A percentile compares a stretch with the other conserved stretches of the same genome.
Evolutionary conservation across 2,888 invertebrate species (phyloP).

Genomic region (Scrobipalpa costella): DNA sequence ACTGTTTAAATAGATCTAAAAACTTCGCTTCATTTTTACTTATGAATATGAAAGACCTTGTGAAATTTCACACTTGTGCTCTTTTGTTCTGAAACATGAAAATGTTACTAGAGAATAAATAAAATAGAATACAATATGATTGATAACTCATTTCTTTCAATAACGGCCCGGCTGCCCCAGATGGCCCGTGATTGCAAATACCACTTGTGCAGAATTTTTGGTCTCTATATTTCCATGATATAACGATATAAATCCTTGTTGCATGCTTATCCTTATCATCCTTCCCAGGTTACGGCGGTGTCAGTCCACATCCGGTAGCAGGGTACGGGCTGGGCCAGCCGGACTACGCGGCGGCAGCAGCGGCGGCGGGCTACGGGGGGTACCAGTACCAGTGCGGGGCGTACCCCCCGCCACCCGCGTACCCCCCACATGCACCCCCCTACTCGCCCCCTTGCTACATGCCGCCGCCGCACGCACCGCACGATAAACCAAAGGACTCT

Average conservation of each 20-base stretch:
- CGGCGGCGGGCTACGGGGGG: constrained; percentile 83
- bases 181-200: no score
- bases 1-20: no score
- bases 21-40: no score
- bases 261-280: background rate
- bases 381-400: constrained; percentile 79
- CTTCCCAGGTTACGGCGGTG: constrained; percentile 87
- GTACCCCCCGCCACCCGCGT: constrained; percentile 83
- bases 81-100: no score
- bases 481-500: constrained; percentile 89
- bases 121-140: no score
- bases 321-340: constrained; percentile 91
- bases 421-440: constrained; percentile 86
- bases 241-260: background rate
- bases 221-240: no score
- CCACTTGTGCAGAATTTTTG: no score
- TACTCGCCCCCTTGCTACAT: constrained; percentile 93
- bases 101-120: no score
- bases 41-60: no score
- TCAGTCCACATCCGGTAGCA: constrained; percentile 89
- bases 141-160: no score
- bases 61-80: no score
- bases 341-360: constrained; percentile 90
- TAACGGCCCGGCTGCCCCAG: no score
- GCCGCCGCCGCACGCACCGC: constrained; percentile 92